phyloP scores from a whole-genome alignment of 1,140 invertebrate species.

The Zaprionus nigranus region DNA sequence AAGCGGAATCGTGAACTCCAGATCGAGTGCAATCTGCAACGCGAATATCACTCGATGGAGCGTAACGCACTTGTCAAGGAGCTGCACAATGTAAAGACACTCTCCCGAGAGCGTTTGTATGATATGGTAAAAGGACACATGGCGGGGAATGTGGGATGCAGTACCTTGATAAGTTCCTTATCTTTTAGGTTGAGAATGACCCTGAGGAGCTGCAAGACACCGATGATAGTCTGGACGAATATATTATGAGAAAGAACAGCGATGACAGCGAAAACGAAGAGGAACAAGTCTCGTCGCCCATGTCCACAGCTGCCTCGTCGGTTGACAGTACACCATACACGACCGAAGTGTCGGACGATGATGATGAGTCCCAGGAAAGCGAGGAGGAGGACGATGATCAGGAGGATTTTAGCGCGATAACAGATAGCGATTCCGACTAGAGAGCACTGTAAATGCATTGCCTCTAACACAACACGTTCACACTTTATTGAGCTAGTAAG shows the following conservation, averaged over 20 bases:
- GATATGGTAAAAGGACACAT: conserved; percentile 16
- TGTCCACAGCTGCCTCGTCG: conserved; percentile 18
- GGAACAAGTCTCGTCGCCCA: background rate
- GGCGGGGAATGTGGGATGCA: no score
- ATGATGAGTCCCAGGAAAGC: conserved; percentile 18
- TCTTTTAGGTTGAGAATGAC: background rate
- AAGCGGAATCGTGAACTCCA: conserved; percentile 58
- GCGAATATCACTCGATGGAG: conserved; percentile 73
- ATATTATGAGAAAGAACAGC: background rate
- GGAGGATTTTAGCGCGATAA: background rate
- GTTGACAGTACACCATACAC: background rate
- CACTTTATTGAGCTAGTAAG: background rate
- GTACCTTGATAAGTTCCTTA: no score
- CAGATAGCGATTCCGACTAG: conserved; percentile 41
- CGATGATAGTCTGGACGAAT: background rate
- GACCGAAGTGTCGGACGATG: conserved; percentile 7
- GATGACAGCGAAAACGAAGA: conserved; percentile 15
- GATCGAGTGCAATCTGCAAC: conserved; percentile 59
- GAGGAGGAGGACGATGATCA: conserved; percentile 21
- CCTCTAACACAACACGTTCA: background rate
- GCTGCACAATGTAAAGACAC: conserved; percentile 51
- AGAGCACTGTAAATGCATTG: background rate
- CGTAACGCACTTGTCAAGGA: conserved; percentile 65
- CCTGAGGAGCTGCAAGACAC: background rate
- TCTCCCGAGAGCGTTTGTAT: conserved; percentile 9